Conservation (phyloP, 2,888 invertebrate genomes). For the Folsomia candida region DNA sequence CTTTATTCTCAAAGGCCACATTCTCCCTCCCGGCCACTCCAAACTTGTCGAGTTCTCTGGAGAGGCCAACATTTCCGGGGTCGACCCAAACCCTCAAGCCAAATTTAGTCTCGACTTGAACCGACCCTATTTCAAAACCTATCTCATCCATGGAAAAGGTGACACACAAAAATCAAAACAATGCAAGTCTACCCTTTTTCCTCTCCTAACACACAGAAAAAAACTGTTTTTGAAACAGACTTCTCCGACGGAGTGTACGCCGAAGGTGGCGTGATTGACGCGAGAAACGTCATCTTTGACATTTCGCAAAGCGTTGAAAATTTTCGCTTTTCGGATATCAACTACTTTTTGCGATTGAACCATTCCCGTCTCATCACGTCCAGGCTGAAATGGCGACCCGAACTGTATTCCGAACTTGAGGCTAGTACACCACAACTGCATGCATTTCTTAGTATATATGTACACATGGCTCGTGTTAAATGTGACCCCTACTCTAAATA, state of each 20-base stretch:
- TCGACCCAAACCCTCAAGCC: constrained; percentile 30
- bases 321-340: constrained; percentile 71
- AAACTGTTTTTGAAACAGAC: constrained; percentile 33
- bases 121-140: constrained; percentile 40
- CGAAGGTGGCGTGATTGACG: constrained; percentile 57
- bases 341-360: constrained; percentile 76
- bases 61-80: constrained; percentile 38
- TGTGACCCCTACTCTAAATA: too few relatives aligned
- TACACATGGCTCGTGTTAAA: too few relatives aligned
- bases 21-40: constrained; percentile 36
- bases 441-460: too few relatives aligned
- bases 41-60: constrained; percentile 32
- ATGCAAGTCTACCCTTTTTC: neutral
- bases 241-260: constrained; percentile 41
- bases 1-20: constrained; percentile 29
- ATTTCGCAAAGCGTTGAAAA: constrained; percentile 81
- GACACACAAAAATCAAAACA: constrained; percentile 13
- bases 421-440: constrained; percentile 34
- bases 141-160: constrained; percentile 48
- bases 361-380: constrained; percentile 79
- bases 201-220: neutral
- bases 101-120: constrained; percentile 34
- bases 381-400: constrained; percentile 66
- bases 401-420: constrained; percentile 30
- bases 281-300: constrained; percentile 71